Conservation (phyloP, 2,888 invertebrate genomes). For the Drosophila differens region DNA sequence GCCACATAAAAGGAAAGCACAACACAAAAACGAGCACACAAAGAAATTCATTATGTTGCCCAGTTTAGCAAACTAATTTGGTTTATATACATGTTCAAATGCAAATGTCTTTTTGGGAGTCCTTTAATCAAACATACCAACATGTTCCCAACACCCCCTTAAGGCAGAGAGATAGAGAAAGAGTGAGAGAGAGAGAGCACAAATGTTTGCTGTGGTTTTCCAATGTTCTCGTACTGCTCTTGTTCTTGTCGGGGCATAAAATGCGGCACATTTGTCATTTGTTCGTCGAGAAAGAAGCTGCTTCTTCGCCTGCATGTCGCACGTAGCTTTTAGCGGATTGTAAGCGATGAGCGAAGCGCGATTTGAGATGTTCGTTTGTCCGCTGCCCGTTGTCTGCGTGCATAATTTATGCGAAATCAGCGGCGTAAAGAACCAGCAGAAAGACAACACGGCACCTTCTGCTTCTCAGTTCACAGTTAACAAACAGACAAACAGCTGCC, state of each 20-base stretch:
- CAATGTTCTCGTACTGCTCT: not conserved
- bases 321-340: constrained; percentile 38
- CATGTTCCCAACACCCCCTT: not conserved
- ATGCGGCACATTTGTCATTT: constrained; percentile 66
- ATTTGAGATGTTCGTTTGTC: constrained; percentile 6
- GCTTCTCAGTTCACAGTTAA: not conserved
- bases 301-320: constrained; percentile 43
- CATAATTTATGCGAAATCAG: constrained; percentile 80
- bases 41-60: constrained; percentile 45
- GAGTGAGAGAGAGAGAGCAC: constrained; percentile 19
- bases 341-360: constrained; percentile 34
- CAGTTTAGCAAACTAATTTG: constrained; percentile 69
- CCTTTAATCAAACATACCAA: constrained; percentile 14
- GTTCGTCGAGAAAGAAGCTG: constrained; percentile 47
- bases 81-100: constrained; percentile 49
- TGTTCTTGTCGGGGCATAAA: constrained; percentile 33
- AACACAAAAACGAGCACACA: constrained; percentile 11
- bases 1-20: constrained; percentile 26
- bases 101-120: constrained; percentile 59
- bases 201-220: constrained; percentile 40
- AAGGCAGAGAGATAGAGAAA: not conserved
- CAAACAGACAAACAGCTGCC: constrained; percentile 42
- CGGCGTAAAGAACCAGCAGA: constrained; percentile 61
- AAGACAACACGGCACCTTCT: constrained; percentile 10
- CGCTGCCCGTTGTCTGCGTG: constrained; percentile 50